Conservation (phyloP, 2,888 invertebrate genomes). For the Acleris sparsana region DNA sequence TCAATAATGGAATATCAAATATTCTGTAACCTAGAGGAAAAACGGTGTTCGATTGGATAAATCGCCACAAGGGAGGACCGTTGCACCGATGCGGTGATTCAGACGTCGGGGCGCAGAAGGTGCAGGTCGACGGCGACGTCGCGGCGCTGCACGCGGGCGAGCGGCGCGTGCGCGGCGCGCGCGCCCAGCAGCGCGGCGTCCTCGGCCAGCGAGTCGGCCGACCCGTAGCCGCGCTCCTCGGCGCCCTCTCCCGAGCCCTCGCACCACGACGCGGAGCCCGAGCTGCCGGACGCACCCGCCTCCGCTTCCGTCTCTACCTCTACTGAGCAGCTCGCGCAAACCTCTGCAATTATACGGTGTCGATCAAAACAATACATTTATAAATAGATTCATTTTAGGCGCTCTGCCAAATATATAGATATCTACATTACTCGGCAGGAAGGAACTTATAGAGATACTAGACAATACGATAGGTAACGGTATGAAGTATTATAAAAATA, state of each 20-base stretch:
- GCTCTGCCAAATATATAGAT: conserved; percentile 25
- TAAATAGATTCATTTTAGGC: conserved; percentile 26
- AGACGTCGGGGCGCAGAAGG: conserved; percentile 74
- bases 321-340: conserved; percentile 75
- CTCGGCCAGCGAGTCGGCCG: conserved; percentile 79
- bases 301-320: conserved; percentile 75
- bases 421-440: neutral
- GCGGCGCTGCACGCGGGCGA: conserved; percentile 65
- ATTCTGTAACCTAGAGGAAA: conserved; percentile 20
- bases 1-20: conserved; percentile 19
- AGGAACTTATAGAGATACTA: conserved; percentile 6
- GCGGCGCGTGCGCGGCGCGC: conserved; percentile 57
- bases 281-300: conserved; percentile 72
- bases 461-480: too few relatives aligned
- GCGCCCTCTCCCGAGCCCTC: conserved; percentile 78
- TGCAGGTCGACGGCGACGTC: conserved; percentile 79
- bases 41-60: conserved; percentile 5
- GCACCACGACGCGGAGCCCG: conserved; percentile 80
- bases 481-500: too few relatives aligned
- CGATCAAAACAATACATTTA: conserved; percentile 26
- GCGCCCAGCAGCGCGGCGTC: conserved; percentile 69
- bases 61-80: conserved; percentile 36
- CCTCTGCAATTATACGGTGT: conserved; percentile 62
- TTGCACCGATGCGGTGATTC: conserved; percentile 42
- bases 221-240: conserved; percentile 80